Evolutionary conservation across 2,113 vertebrate species (phyloP), one percentile per base, ranked within the genome.

Genomic region (Aramus guarauna): DNA sequence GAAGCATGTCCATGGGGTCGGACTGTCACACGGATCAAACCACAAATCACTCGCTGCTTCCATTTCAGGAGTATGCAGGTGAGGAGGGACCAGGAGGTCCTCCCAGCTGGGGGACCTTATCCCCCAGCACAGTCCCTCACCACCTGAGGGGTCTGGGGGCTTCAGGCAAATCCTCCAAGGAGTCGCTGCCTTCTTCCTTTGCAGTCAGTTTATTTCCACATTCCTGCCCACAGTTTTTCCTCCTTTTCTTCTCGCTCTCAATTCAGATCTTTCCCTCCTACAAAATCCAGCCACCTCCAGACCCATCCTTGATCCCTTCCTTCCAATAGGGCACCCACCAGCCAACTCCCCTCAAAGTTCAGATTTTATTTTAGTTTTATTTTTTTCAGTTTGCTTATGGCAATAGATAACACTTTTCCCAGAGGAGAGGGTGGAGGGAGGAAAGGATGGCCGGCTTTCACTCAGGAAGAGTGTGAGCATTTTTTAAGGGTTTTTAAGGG

Each of bases 401-500:
- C 20, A 79, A 60, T 19, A 94, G 7, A 14, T 4, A 39, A 10
- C 21, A 52, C 20, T 62, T 83, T 69, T 29, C 34, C 24, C 22
- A 26, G 34, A 32, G 18, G 1, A 14, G 3, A 39, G 24, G 36
- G 21, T 30, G 11, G 1, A 2, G 5, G 19, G 22, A 71, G 52
- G 47, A 22, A 56, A 67, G 60, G n/a, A 60, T 56, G 39, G 47
- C 5, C 71, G 76, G 7, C 15, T 92, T 60, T 39, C 24, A 34
- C 18, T 26, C 2, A 2, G 52, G 62, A 20, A 83, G 48, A 74
- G 24, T 1, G 0, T 8, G 32, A 59, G 52, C 8, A 6, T 0
- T n/a, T 53, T 48, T 83, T 32, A 41, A 75, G 56, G n/a, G n/a
- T n/a, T n/a, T n/a, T n/a, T n/a, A 20, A 0, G 0, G 22, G 5